Base-by-base conservation (phyloP, 2,113 vertebrate species). In the Cyanoramphus novaezelandiae region DNA sequence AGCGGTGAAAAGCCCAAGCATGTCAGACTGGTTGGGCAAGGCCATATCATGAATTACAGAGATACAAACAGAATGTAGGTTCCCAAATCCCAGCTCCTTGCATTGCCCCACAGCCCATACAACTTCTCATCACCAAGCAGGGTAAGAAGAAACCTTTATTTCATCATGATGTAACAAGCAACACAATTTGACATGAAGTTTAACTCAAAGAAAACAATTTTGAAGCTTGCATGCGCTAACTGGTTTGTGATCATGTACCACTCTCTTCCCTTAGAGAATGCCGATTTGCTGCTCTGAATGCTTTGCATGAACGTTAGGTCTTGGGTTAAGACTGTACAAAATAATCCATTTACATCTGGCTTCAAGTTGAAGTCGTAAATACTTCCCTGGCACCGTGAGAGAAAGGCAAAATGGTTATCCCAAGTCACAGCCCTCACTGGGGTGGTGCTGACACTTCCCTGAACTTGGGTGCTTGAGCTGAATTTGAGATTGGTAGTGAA, bases 381-480 rank as follows among this genome's bases (percentile, higher is more conserved):
- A 49, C 31, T 88, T 33, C 52, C 28, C 20, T 74, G 87, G 53
- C 53, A 90, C 46, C 0, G 0, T 69, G 71, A 85, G 67, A 94
- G 62, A 63, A 85, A 77, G 63, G 37, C 17, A 8, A 71, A 37
- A 27, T 24, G 64, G 53, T 62, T 96, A 53, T 74, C 44, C 85
- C 75, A 60, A 46, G 43, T 80, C 41, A 46, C 3, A 11, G 10
- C 62, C 55, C 23, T 78, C 20, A 5, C 1, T 82, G 60, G 53
- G n/a, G n/a, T 83, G 75, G 23, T 90, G 67, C 82, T 94, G 85
- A 89, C 91, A 85, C 67, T 84, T 92, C 29, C 39, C 18, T 91
- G 91, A 95, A 85, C 78, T 89, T 69, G 59, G 37, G 43, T 39
- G 7, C 65, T 78, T 3, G 7, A 86, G 65, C 44, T 4, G 28